Conservation (phyloP, 2,113 vertebrate species). For the Phoxinus phoxinus region DNA sequence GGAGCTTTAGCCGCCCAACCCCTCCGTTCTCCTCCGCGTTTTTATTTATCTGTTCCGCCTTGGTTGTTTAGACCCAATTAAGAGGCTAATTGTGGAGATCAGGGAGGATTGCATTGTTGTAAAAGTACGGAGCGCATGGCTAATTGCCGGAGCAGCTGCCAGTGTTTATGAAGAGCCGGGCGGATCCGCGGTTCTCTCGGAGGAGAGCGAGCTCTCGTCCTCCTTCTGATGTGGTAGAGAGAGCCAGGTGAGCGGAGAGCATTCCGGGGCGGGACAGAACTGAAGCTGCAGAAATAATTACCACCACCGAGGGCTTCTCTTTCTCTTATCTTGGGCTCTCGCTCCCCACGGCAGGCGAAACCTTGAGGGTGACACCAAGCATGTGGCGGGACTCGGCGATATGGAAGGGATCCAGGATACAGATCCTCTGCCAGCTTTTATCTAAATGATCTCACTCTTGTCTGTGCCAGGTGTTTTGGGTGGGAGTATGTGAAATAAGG, state of each 20-base stretch:
- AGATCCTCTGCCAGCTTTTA: slow-evolving; percentile 68
- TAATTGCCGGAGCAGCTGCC: slow-evolving; percentile 80
- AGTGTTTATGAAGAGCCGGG: slow-evolving; percentile 76
- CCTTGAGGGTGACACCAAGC: slow-evolving; percentile 77
- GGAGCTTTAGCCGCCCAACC: slow-evolving; percentile 53
- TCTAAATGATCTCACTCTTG: slow-evolving; percentile 73
- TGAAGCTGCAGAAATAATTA: slow-evolving; percentile 71
- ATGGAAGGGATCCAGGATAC: slow-evolving; percentile 76
- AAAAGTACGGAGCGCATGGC: slow-evolving; percentile 76
- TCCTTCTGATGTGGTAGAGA: slow-evolving; percentile 54
- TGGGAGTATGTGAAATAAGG: slow-evolving; percentile 68
- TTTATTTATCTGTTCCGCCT: slow-evolving; percentile 74
- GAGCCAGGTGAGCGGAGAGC: slow-evolving; percentile 67
- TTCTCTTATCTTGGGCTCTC: slow-evolving; percentile 55
- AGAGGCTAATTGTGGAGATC: slow-evolving; percentile 78
- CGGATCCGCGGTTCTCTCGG: slow-evolving; percentile 56
- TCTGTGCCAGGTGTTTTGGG: slow-evolving; percentile 66
- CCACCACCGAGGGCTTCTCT: slow-evolving; percentile 67
- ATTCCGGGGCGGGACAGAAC: slow-evolving; percentile 56
- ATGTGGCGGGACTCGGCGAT: slow-evolving; percentile 76
- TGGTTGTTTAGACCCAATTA: slow-evolving; percentile 81
- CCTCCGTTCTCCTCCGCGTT: slow-evolving; percentile 58
- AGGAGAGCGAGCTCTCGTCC: slow-evolving; percentile 51
- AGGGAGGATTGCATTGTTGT: slow-evolving; percentile 74
- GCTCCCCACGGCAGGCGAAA: slow-evolving; percentile 59